Conservation (phyloP, 2,888 invertebrate species). For the Aspidapion aeneum region DNA sequence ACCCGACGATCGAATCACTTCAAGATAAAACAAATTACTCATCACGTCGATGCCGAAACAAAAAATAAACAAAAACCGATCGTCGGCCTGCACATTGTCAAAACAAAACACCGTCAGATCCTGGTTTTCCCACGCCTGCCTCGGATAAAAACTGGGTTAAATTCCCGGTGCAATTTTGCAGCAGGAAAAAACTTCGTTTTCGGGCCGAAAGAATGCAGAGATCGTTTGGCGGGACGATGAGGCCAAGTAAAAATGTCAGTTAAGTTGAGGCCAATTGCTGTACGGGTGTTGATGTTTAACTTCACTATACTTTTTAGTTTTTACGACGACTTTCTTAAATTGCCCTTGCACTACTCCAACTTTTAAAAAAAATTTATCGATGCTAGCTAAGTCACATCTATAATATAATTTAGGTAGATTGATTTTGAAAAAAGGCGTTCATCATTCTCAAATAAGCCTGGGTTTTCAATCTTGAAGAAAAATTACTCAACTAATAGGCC, state of each 20-base stretch:
- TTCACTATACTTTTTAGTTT: too few species aligned
- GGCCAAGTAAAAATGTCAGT: background rate
- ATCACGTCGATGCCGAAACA: background rate
- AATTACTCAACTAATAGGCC: too few species aligned
- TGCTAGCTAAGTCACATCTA: too few species aligned
- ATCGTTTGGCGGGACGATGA: background rate
- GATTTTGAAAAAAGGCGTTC: too few species aligned
- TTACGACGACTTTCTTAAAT: too few species aligned
- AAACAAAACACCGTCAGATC: background rate
- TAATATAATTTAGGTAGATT: too few species aligned
- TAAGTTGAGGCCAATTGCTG: background rate
- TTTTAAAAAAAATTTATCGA: too few species aligned
- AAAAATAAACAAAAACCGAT: too few species aligned
- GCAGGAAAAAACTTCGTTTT: background rate
- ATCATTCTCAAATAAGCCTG: too few species aligned
- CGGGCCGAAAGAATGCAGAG: background rate
- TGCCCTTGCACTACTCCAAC: too few species aligned
- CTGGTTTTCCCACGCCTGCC: slow-evolving; percentile 24
- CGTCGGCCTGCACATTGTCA: background rate
- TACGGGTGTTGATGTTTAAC: background rate
- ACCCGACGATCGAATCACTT: background rate
- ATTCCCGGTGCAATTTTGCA: slow-evolving; percentile 9
- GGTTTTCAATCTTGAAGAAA: too few species aligned
- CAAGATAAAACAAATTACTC: background rate
- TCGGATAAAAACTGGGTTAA: slow-evolving; percentile 23